phyloP scores from a whole-genome alignment of 2,888 invertebrate genomes.

The Colletes collaris region DNA sequence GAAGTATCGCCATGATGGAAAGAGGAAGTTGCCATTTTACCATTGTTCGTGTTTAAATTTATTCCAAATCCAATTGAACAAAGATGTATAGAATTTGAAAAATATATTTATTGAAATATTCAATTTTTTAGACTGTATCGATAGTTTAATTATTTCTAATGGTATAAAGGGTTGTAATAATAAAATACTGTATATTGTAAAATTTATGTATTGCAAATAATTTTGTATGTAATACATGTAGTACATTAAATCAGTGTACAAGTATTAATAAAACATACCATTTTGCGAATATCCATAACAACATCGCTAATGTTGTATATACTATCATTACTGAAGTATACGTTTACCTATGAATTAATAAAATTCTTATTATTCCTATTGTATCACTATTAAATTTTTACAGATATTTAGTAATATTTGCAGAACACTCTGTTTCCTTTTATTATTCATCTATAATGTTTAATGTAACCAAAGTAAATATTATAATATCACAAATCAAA shows the following conservation, averaged over 20 bases:
- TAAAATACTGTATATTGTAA: slow-evolving; percentile 17
- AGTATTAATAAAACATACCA: slow-evolving; percentile 39
- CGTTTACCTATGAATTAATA: slow-evolving; percentile 19
- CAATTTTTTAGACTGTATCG: not conserved
- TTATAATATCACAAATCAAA: not conserved
- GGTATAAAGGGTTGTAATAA: not conserved
- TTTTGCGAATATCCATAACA: slow-evolving; percentile 29
- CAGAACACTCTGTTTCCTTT: slow-evolving; percentile 28
- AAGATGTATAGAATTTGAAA: not conserved
- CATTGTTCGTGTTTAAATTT: slow-evolving; percentile 9
- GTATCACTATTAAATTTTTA: slow-evolving; percentile 26
- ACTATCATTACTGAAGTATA: slow-evolving; percentile 27
- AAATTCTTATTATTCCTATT: slow-evolving; percentile 18
- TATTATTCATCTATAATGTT: not conserved
- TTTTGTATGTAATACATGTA: slow-evolving; percentile 19
- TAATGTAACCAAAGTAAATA: slow-evolving; percentile 6
- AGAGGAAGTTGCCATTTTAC: slow-evolving; percentile 22
- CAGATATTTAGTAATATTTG: slow-evolving; percentile 29
- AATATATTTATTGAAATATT: not conserved
- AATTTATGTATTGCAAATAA: slow-evolving; percentile 54
- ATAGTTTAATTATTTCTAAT: not conserved
- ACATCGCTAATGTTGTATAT: slow-evolving; percentile 25
- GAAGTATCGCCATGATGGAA: slow-evolving; percentile 43
- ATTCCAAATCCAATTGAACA: not conserved
- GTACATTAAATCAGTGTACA: slow-evolving; percentile 45